Evolutionary conservation across 2,113 vertebrate species (phyloP).

Genomic region (Ceyx melanurus): DNA sequence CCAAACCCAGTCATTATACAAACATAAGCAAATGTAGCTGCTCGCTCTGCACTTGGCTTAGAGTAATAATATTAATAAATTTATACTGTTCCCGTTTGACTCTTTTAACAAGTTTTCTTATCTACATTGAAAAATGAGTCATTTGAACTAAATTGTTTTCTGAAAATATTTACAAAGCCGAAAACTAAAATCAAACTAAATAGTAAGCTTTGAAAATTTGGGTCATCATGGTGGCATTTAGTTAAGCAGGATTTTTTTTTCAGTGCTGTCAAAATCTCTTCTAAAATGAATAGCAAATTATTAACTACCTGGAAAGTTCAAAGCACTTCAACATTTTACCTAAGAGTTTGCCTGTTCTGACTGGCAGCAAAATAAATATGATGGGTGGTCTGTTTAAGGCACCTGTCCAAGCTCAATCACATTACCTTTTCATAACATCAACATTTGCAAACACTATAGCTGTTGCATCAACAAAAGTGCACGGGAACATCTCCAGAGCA

Average conservation of each 20-base stretch:
- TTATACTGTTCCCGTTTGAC: not conserved
- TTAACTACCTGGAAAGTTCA: conserved; percentile 38
- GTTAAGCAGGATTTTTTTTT: not conserved
- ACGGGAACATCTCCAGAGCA: conserved; percentile 69
- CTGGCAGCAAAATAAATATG: conserved; percentile 72
- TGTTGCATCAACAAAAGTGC: conserved; percentile 60
- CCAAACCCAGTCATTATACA: not conserved
- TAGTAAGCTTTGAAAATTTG: conserved; percentile 2
- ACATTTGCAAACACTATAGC: conserved; percentile 64
- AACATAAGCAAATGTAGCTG: not conserved
- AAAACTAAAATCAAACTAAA: not conserved
- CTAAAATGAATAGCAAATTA: conserved; percentile 44
- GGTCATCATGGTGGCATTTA: conserved; percentile 2
- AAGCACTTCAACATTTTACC: conserved; percentile 37
- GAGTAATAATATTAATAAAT: not conserved
- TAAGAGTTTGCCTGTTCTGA: conserved; percentile 55
- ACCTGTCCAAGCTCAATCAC: conserved; percentile 65
- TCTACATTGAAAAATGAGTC: not conserved
- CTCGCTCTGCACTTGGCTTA: not conserved
- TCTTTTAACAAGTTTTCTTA: not conserved
- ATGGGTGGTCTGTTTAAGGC: conserved; percentile 72
- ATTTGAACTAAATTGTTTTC: not conserved
- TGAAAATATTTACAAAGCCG: not conserved
- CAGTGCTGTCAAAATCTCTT: not conserved
- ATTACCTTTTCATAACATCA: conserved; percentile 62